Evolutionary conservation across 2,797 vertebrate species (phyloP), one percentile per base, ranked within the genome.

Genomic region (Novumbra hubbsi): DNA sequence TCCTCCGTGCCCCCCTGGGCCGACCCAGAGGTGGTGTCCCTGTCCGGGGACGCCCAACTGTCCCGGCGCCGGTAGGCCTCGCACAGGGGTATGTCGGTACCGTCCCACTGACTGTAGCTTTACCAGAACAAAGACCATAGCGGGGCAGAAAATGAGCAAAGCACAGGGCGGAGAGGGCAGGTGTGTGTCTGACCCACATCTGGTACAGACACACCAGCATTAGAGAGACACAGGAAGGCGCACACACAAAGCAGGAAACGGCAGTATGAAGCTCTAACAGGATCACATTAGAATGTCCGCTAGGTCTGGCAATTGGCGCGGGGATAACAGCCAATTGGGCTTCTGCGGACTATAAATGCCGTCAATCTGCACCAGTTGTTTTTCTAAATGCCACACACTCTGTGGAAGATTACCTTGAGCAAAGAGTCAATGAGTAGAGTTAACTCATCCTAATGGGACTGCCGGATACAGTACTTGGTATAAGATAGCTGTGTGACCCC

Each of bases 21-120:
- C 0, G 92, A 88, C 52, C 90, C 92, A 45, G 92, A 88, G 84
- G 92, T 92, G 83, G 92, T 93, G 81, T 94, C 94, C 55, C 55
- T 24, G 11, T 60, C 55, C 0, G 94, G 92, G 14, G 96, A 94
- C 75, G 94, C 92, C 87, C 90, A 93, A 48, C 94, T 93, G 88
- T 98, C 96, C 79, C 83, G 87, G 81, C 93, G 94, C 89, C 93
- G 95, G 90, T 94, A 98, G 70, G 96, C 96, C 93, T 99, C 96
- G 0, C 96, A 98, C 77, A 99, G 91, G 2, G 97, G 96, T 81
- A 98, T 94, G 72, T 97, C 96, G 81, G 91, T 94, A 90, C 93
- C 93, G 89, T 98, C 96, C 93, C 96, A 97, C 80, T 96, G 95
- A 95, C 96, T 96, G 91, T 95, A 98, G 94, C 98, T 98, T 96